Evolutionary conservation across 2,888 invertebrate genomes (phyloP).

Genomic region (Minunthozetes semirufus): DNA sequence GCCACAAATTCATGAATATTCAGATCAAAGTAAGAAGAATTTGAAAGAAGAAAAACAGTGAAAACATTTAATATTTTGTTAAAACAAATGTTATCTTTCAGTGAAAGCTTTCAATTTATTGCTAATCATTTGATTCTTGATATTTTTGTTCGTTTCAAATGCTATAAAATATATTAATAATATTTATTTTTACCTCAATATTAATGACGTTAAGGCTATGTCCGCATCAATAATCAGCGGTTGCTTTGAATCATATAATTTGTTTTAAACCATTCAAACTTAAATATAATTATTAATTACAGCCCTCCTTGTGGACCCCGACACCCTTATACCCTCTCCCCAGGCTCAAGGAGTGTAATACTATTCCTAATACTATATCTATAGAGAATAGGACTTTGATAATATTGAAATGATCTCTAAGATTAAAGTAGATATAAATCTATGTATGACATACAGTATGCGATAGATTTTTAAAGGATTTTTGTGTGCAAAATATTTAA

Average conservation of each 20-base stretch:
- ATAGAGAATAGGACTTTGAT: too few relatives aligned
- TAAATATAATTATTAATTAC: slow-evolving; percentile 23
- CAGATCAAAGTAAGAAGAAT: background rate
- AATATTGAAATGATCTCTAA: too few relatives aligned
- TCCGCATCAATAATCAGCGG: slow-evolving; percentile 7
- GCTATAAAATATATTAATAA: slow-evolving; percentile 5
- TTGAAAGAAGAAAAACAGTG: background rate
- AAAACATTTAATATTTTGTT: background rate
- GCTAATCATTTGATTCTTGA: background rate
- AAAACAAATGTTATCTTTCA: background rate
- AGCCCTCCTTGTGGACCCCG: too few relatives aligned
- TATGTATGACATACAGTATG: too few relatives aligned
- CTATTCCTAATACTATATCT: too few relatives aligned
- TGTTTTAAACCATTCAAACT: slow-evolving; percentile 1
- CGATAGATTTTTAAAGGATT: too few relatives aligned
- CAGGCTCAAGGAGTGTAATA: too few relatives aligned
- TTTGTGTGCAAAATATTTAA: too few relatives aligned
- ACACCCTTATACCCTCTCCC: too few relatives aligned
- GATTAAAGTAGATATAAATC: too few relatives aligned
- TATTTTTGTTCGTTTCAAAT: background rate
- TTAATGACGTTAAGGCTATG: slow-evolving; percentile 27
- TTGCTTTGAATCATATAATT: slow-evolving; percentile 9
- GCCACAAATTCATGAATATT: background rate
- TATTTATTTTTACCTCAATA: slow-evolving; percentile 8
- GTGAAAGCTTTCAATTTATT: background rate